Conservation (phyloP, 2,888 invertebrate genomes). For the Cheilosia soror region DNA sequence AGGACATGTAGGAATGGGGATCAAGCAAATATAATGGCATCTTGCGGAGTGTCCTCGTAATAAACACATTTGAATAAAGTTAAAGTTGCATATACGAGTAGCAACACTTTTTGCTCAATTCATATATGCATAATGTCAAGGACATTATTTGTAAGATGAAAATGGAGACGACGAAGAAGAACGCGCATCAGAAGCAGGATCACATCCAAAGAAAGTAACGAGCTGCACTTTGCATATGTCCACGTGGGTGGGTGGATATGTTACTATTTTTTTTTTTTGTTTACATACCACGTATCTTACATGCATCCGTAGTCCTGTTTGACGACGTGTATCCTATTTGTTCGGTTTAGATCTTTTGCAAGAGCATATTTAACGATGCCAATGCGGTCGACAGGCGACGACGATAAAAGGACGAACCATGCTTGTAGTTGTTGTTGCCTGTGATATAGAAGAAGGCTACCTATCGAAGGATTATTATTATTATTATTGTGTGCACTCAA, state of each 20-base stretch:
- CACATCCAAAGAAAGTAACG: conserved; percentile 62
- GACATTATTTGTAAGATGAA: conserved; percentile 42
- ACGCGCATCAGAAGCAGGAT: conserved; percentile 34
- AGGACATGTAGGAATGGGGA: conserved; percentile 35
- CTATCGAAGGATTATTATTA: conserved; percentile 68
- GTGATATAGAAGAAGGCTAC: not conserved
- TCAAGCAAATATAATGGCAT: conserved; percentile 53
- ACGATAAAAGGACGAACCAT: conserved; percentile 27
- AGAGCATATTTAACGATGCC: conserved; percentile 52
- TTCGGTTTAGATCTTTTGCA: conserved; percentile 14
- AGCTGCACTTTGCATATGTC: conserved; percentile 49
- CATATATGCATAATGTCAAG: conserved; percentile 68
- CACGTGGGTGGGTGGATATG: not conserved
- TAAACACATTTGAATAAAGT: conserved; percentile 69
- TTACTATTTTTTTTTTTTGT: not conserved
- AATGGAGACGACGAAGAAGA: conserved; percentile 4
- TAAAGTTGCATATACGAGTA: conserved; percentile 22
- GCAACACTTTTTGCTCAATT: conserved; percentile 11
- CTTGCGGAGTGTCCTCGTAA: conserved; percentile 52
- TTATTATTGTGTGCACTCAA: conserved; percentile 66
- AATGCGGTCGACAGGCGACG: conserved; percentile 27
- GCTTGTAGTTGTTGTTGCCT: not conserved
- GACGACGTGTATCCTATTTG: conserved; percentile 42
- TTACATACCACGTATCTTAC: conserved; percentile 13
- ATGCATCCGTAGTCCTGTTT: conserved; percentile 33